Evolutionary conservation across 2,113 vertebrate species (phyloP), one percentile per base, ranked within the genome.

Genomic region (Solenodon paradoxus): DNA sequence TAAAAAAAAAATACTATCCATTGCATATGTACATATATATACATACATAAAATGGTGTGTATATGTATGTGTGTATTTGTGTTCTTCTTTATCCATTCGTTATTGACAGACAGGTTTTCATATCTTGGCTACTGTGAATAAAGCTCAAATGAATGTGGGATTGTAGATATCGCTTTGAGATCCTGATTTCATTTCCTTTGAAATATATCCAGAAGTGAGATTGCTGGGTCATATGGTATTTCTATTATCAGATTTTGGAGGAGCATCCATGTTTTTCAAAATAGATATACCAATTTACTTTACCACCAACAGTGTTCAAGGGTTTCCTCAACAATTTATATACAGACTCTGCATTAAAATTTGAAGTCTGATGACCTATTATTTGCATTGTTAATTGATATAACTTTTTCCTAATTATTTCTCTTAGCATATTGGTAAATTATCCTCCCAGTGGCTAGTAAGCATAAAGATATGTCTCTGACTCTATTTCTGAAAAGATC

Each of bases 321-420:
- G 20, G n/a, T 80, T 74, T 40, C 38, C 57, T 90, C 63, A 94
- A 90, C 19, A 74, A 64, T 72, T 68, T 59, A 61, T 83, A 6
- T 72, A n/a, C n/a, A 69, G 28, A 66, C 24, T 93, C 32, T 66
- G 81, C 13, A 94, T 94, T 88, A 74, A 72, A 84, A 47, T 81
- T 47, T 88, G 49, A 94, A 83, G 38, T 22, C 80, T 85, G 69
- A 63, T 84, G 40, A 92, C 28, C 71, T 28, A 47, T 71, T 80
- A 79, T 66, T 72, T 94, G 38, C 53, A 88, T 78, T 96, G 47
- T 68, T 53, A 81, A 26, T 40, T 95, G 40, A 53, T 28, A 87
- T 75, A 51, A 78, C 80, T 26, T 91, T 97, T 94, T 91, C 7
- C 19, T 92, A 80, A 95, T 81, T 87, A 55, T 80, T 93, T 74